A percentile compares a stretch with the other conserved stretches of the same genome.
Evolutionary conservation across 2,888 invertebrate genomes (phyloP).

Genomic region (Leucophenga maculata): DNA sequence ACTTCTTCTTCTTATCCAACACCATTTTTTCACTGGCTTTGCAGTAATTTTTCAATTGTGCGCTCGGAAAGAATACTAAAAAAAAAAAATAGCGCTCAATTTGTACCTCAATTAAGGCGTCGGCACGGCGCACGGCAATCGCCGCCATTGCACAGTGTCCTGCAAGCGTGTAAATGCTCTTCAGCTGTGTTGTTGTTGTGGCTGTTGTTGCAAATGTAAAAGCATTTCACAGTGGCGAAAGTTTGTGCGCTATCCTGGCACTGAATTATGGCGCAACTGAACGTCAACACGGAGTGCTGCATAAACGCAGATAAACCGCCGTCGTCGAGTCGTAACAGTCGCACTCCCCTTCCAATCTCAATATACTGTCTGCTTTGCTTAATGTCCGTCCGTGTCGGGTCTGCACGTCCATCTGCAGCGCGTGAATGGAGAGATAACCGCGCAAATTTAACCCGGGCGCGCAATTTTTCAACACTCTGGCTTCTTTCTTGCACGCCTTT

Average conservation of each 20-base stretch:
- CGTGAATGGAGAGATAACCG: conserved; percentile 66
- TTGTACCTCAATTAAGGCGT: conserved; percentile 69
- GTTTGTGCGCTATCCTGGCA: conserved; percentile 22
- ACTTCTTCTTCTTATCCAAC: too few relatives aligned
- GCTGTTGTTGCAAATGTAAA: too few relatives aligned
- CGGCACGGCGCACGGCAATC: conserved; percentile 38
- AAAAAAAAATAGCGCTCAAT: conserved; percentile 57
- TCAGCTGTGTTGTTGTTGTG: too few relatives aligned
- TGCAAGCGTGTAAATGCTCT: background rate
- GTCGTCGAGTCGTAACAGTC: conserved; percentile 28
- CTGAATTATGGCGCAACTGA: conserved; percentile 58
- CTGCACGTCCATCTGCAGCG: conserved; percentile 18
- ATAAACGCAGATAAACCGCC: conserved; percentile 62
- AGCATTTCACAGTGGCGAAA: background rate
- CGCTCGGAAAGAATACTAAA: conserved; percentile 2
- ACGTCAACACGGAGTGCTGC: conserved; percentile 50
- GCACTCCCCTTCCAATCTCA: conserved; percentile 4
- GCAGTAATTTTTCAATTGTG: conserved; percentile 42
- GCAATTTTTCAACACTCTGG: conserved; percentile 64
- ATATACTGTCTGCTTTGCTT: background rate
- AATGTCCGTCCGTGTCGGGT: conserved; percentile 14
- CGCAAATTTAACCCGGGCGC: conserved; percentile 49
- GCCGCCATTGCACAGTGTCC: conserved; percentile 57
- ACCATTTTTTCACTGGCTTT: background rate
- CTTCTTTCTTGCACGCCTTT: conserved; percentile 24